A percentile compares a stretch with the other conserved stretches of the same genome.
These are phyloP conservation scores for Epinephelus coioides DNA, from an alignment of 2,797 vertebrate genomes.

Conservation along the genomic window DNA sequence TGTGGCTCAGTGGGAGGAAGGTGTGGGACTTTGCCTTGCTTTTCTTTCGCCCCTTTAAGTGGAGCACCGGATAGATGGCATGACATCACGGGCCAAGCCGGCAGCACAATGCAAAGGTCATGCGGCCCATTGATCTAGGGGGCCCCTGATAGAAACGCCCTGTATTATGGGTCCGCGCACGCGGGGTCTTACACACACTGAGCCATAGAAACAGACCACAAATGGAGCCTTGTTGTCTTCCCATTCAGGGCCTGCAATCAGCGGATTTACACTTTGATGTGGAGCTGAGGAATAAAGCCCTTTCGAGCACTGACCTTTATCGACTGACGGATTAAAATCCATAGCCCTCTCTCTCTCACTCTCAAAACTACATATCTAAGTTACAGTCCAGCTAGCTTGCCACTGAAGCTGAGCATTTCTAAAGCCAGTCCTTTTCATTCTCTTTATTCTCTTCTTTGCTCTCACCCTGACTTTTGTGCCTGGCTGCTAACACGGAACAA, in stretches of 20 bases:
- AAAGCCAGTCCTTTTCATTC: constrained; percentile 64
- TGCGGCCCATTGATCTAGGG: constrained; percentile 87
- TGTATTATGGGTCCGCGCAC: constrained; percentile 82
- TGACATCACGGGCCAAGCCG: constrained; percentile 86
- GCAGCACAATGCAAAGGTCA: constrained; percentile 87
- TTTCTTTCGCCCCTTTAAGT: constrained; percentile 85
- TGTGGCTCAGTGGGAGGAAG: constrained; percentile 83
- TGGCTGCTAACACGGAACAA: constrained; percentile 58
- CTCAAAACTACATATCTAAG: constrained; percentile 82
- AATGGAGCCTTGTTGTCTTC: constrained; percentile 86
- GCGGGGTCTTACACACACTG: constrained; percentile 83
- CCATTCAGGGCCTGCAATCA: constrained; percentile 88
- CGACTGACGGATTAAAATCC: constrained; percentile 86
- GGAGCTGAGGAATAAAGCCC: constrained; percentile 87
- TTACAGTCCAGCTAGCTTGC: constrained; percentile 80
- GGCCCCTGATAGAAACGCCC: constrained; percentile 84
- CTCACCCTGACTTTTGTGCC: constrained; percentile 65
- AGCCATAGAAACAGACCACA: constrained; percentile 86
- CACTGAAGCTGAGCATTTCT: constrained; percentile 67
- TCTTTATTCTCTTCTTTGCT: constrained; percentile 54
- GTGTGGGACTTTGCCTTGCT: constrained; percentile 83
- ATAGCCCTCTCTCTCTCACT: constrained; percentile 72
- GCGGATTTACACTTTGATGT: constrained; percentile 88
- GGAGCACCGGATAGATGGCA: constrained; percentile 84
- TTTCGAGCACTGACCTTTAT: constrained; percentile 88